A percentile compares a stretch with the other conserved stretches of the same genome.
Evolutionary conservation across 2,888 invertebrate species (phyloP).

Genomic region (Eudemis profundana): DNA sequence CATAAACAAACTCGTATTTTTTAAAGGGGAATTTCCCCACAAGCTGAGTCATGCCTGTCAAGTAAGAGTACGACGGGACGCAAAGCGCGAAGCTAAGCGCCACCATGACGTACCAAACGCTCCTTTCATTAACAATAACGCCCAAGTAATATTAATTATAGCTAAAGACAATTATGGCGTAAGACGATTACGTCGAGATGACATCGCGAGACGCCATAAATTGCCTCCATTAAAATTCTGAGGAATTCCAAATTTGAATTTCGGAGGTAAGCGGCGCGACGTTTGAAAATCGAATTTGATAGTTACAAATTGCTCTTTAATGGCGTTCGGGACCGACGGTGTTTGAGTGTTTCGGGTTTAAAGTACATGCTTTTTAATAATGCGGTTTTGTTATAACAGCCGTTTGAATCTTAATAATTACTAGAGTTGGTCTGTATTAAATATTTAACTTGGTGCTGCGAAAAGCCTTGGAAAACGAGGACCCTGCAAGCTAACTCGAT

Average conservation of each 20-base stretch:
- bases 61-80: conserved; percentile 6
- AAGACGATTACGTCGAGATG: conserved; percentile 61
- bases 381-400: neutral
- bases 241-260: conserved; percentile 64
- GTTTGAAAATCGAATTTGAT: conserved; percentile 44
- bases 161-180: conserved; percentile 55
- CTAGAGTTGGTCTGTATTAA: neutral
- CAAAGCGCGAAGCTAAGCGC: conserved; percentile 33
- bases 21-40: neutral
- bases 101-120: conserved; percentile 45
- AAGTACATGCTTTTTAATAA: conserved; percentile 4
- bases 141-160: conserved; percentile 54
- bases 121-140: conserved; percentile 48
- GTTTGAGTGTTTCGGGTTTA: conserved; percentile 5
- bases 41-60: conserved; percentile 18
- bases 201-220: conserved; percentile 66
- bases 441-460: no score
- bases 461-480: neutral
- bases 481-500: neutral
- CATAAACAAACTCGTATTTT: neutral
- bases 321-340: conserved; percentile 16
- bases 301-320: conserved; percentile 43
- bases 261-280: conserved; percentile 49
- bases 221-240: conserved; percentile 71
- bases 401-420: neutral